Conservation (phyloP, 2,888 invertebrate genomes). For the Plutella xylostella region DNA sequence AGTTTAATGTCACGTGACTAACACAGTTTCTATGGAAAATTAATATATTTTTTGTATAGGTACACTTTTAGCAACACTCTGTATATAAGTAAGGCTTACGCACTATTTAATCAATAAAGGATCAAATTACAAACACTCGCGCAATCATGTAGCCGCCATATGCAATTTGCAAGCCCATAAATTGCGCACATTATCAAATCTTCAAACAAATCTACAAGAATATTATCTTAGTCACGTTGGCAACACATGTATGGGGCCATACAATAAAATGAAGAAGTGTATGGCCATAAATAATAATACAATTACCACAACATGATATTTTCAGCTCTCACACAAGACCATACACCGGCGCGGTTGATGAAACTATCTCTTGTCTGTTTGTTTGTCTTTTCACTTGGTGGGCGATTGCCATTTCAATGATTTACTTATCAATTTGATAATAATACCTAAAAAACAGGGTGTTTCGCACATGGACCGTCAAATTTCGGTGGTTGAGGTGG, state of each 20-base stretch:
- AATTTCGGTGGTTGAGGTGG: too few relatives aligned
- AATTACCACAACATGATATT: not conserved
- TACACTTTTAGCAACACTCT: too few relatives aligned
- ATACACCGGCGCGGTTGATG: conserved; percentile 4
- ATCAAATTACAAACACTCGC: too few relatives aligned
- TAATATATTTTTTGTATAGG: too few relatives aligned
- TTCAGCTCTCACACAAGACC: not conserved
- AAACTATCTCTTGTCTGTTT: conserved; percentile 2
- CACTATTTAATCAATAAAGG: too few relatives aligned
- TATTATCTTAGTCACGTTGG: not conserved
- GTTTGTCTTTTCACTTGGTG: not conserved
- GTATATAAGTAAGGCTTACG: too few relatives aligned
- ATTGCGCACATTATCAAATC: not conserved
- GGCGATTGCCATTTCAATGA: not conserved
- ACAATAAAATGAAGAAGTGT: too few relatives aligned
- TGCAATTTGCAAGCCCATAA: conserved; percentile 9
- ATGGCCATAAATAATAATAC: conserved; percentile 7
- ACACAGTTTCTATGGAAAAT: too few relatives aligned
- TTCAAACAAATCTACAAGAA: not conserved
- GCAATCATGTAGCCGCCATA: too few relatives aligned
- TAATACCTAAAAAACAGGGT: not conserved
- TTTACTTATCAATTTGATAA: too few relatives aligned
- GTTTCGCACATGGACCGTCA: not conserved
- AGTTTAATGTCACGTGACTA: too few relatives aligned
- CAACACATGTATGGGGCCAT: not conserved